Evolutionary conservation across 2,888 invertebrate genomes (phyloP).

Genomic region (Ernsta delagoae): DNA sequence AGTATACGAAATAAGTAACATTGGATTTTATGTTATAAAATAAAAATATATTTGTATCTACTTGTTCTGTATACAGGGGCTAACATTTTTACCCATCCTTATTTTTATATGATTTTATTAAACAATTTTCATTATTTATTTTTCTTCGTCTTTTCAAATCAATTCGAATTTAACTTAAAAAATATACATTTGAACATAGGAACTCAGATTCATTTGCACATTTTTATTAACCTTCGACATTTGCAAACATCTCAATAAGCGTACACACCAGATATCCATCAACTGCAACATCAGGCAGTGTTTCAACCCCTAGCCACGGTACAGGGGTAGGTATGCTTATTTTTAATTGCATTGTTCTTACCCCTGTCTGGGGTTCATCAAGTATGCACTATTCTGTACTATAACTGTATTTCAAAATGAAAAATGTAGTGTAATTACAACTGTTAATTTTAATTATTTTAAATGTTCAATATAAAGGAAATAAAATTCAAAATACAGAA

Average conservation of each 20-base stretch:
- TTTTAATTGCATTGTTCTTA: slow-evolving; percentile 34
- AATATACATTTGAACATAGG: no score
- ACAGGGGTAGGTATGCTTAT: slow-evolving; percentile 22
- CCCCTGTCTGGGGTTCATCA: slow-evolving; percentile 20
- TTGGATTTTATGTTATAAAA: no score
- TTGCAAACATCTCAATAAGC: neutral
- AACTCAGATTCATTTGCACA: neutral
- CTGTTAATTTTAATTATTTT: slow-evolving; percentile 17
- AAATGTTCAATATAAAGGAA: no score
- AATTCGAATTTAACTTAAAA: no score
- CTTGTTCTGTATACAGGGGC: no score
- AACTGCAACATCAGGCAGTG: slow-evolving; percentile 15
- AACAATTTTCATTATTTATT: no score
- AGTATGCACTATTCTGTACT: slow-evolving; percentile 15
- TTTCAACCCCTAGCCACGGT: slow-evolving; percentile 13
- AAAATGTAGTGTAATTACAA: slow-evolving; percentile 11
- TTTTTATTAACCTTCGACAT: neutral
- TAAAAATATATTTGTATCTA: no score
- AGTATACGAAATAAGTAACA: no score
- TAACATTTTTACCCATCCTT: no score
- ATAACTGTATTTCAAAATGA: slow-evolving; percentile 13
- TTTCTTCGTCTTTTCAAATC: no score
- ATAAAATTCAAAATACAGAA: no score
- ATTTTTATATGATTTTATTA: no score
- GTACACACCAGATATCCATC: neutral